Conservation (phyloP, 2,888 invertebrate genomes). For the Macrophya annulata region DNA sequence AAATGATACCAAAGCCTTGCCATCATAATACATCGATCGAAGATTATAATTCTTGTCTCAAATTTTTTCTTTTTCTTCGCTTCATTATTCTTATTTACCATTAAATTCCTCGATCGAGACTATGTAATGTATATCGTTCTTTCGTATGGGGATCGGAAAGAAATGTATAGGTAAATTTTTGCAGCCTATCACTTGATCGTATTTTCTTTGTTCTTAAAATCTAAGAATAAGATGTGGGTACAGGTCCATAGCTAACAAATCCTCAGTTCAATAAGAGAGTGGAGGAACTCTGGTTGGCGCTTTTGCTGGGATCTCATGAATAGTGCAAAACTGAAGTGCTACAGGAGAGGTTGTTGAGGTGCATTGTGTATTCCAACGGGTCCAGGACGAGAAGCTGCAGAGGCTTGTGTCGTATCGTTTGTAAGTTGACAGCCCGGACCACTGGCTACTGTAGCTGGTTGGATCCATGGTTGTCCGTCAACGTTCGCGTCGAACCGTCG, state of each 20-base stretch:
- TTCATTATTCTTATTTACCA: neutral
- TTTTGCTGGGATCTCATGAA: constrained; percentile 68
- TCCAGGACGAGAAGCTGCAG: constrained; percentile 58
- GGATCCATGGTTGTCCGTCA: constrained; percentile 45
- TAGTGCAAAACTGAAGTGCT: constrained; percentile 66
- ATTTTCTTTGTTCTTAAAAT: neutral
- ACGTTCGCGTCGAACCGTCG: constrained; percentile 47
- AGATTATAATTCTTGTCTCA: constrained; percentile 30
- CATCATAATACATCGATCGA: constrained; percentile 6
- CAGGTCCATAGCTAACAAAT: constrained; percentile 4
- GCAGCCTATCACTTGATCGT: neutral
- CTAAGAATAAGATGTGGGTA: neutral
- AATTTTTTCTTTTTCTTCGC: neutral
- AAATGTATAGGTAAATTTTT: neutral
- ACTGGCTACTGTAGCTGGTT: constrained; percentile 55
- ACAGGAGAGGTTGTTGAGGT: constrained; percentile 17
- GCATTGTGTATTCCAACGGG: constrained; percentile 50
- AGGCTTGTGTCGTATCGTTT: constrained; percentile 74
- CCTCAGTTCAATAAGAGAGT: constrained; percentile 14
- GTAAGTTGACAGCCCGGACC: constrained; percentile 74
- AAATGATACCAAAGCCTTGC: constrained; percentile 35
- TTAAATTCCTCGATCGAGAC: neutral
- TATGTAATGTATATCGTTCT: neutral
- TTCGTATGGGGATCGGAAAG: neutral
- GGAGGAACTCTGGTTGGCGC: constrained; percentile 33